phyloP scores from a whole-genome alignment of 2,113 vertebrate genomes.

The Aplodontia rufa region DNA sequence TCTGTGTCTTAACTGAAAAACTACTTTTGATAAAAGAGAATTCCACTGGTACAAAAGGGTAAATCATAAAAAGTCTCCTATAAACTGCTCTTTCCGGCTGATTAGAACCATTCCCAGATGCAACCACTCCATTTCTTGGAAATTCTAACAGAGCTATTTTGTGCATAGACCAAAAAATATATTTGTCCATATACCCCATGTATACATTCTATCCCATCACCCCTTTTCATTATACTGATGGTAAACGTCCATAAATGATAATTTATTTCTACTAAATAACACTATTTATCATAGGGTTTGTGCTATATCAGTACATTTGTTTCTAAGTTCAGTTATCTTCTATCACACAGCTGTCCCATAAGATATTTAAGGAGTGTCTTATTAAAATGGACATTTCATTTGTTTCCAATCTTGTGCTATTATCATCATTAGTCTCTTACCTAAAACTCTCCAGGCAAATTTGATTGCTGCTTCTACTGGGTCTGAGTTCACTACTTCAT shows the following conservation, averaged over 20 bases:
- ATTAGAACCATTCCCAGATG: background rate
- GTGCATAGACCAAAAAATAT: background rate
- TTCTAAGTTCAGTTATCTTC: background rate
- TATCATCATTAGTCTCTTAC: slow-evolving; percentile 83
- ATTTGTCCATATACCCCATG: too few species aligned
- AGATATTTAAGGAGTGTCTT: background rate
- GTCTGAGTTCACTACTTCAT: slow-evolving; percentile 88
- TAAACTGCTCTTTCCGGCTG: background rate
- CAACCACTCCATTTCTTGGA: background rate
- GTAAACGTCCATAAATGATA: background rate
- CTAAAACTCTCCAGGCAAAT: slow-evolving; percentile 88
- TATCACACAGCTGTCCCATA: background rate
- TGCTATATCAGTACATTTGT: background rate
- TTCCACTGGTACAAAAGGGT: background rate
- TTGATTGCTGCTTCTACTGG: slow-evolving; percentile 86
- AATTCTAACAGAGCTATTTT: background rate
- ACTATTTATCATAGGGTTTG: background rate
- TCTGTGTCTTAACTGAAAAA: slow-evolving; percentile 3
- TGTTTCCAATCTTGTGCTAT: background rate
- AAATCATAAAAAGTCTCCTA: too few species aligned
- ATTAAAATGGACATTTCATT: slow-evolving; percentile 17
- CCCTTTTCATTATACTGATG: background rate
- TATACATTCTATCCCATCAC: background rate
- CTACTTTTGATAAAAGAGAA: background rate
- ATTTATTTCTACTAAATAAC: background rate